Conservation (phyloP, 2,797 vertebrate species). For the Phalanger gymnotis region DNA sequence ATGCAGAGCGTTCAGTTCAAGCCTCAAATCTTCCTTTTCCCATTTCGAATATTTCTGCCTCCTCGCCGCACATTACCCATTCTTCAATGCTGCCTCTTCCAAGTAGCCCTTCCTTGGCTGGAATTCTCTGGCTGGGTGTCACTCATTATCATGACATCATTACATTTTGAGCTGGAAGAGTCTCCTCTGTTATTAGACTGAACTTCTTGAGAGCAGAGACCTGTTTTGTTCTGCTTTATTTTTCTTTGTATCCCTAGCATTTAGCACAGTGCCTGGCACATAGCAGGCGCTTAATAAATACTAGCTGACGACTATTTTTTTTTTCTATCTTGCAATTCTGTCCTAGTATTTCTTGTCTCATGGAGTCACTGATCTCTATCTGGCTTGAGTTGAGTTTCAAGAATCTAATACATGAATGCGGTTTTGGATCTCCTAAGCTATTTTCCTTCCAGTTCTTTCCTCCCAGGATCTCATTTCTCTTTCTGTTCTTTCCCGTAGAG, state of each 20-base stretch:
- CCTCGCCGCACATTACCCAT: not conserved
- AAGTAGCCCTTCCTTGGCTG: not conserved
- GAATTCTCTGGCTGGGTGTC: not conserved
- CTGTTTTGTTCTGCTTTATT: not conserved
- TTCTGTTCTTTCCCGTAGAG: too few relatives aligned
- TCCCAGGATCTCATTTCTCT: too few relatives aligned
- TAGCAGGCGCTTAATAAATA: not conserved
- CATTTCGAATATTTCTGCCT: not conserved
- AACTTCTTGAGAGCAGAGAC: not conserved
- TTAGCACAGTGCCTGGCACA: not conserved
- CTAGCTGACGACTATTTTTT: not conserved
- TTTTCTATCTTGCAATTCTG: not conserved
- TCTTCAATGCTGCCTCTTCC: too few relatives aligned
- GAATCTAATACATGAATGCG: too few relatives aligned
- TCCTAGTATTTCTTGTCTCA: not conserved
- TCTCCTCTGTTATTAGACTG: too few relatives aligned
- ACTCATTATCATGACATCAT: not conserved
- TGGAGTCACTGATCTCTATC: not conserved
- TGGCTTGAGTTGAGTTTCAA: not conserved
- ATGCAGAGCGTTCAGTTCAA: not conserved
- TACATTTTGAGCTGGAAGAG: not conserved
- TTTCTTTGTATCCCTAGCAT: not conserved
- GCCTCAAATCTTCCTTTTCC: not conserved
- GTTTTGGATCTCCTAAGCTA: not conserved
- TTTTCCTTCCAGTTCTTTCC: too few relatives aligned